phyloP scores from a whole-genome alignment of 2,113 vertebrate genomes.

The Zingel zingel region DNA sequence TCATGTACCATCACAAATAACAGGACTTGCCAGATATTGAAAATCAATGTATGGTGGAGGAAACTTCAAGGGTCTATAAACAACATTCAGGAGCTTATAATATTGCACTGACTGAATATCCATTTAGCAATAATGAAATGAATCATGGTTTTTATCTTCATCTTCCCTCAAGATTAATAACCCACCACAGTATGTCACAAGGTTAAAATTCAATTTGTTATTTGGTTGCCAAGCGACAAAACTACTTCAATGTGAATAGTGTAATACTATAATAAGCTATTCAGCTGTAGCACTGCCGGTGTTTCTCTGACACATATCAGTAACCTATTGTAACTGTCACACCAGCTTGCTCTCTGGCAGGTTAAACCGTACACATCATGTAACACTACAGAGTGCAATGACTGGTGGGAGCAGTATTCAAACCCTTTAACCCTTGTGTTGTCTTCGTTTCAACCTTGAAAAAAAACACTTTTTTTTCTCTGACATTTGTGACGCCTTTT shows the following conservation, averaged over 20 bases:
- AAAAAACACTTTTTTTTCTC: too few species aligned
- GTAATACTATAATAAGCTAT: background rate
- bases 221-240: background rate
- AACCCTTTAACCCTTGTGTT: too few species aligned
- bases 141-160: background rate
- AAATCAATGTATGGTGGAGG: background rate
- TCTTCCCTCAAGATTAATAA: background rate
- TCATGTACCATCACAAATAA: background rate
- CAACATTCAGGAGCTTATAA: background rate
- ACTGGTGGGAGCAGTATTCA: background rate
- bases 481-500: too few species aligned
- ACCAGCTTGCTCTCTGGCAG: background rate
- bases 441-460: too few species aligned
- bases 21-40: background rate
- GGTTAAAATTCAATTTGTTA: background rate
- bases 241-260: background rate
- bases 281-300: background rate
- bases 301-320: constrained; percentile 7
- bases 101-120: too few species aligned
- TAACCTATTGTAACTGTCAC: background rate
- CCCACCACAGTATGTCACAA: background rate
- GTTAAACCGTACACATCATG: background rate
- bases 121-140: background rate
- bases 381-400: background rate
- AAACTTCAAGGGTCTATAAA: background rate